Percentiles rank a stretch among this genome's conserved stretches.
phyloP scores from a whole-genome alignment of 2,797 vertebrate species.

The Coccyzus lansbergi region DNA sequence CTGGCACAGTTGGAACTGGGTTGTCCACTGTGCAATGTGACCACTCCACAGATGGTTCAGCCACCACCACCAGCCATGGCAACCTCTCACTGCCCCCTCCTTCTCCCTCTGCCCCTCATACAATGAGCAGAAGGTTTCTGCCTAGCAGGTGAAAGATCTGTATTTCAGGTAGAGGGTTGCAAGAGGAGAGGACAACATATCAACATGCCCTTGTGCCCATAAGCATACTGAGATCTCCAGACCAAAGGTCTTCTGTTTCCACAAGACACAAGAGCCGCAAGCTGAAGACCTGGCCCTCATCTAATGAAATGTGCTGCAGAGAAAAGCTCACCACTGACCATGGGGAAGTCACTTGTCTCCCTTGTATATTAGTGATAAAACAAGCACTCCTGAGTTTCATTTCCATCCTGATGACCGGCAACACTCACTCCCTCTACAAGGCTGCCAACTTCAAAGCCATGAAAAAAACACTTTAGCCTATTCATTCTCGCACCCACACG shows the following conservation, averaged over 20 bases:
- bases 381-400: neutral
- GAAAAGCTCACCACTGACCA: neutral
- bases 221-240: neutral
- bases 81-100: neutral
- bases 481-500: conserved; percentile 21
- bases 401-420: conserved; percentile 10
- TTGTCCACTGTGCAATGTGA: accelerated
- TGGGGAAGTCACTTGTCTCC: neutral
- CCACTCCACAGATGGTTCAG: neutral
- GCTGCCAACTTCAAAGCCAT: conserved; percentile 47
- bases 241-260: neutral
- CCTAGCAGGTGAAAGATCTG: neutral
- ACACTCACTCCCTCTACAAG: neutral
- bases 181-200: neutral
- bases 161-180: neutral
- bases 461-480: conserved; percentile 18
- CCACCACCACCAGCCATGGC: neutral
- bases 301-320: neutral
- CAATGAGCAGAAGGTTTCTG: neutral
- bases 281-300: neutral
- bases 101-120: neutral
- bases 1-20: neutral
- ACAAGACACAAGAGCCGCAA: neutral
- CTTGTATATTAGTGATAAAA: neutral
- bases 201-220: neutral